phyloP scores from a whole-genome alignment of 2,113 vertebrate genomes.

The Urocolius indicus region DNA sequence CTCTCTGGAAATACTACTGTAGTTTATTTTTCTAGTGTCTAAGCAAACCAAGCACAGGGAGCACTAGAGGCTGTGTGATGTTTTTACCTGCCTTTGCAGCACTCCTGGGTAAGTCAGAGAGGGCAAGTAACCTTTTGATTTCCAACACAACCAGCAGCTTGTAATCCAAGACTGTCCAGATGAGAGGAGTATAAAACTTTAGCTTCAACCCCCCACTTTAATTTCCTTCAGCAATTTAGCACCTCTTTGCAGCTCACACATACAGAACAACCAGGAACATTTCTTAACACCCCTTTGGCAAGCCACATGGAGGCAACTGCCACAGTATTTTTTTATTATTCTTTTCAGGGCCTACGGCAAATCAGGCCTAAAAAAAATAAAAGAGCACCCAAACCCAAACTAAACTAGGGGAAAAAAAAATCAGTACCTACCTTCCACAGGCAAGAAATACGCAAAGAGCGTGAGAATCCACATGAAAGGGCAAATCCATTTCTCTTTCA shows the following conservation, averaged over 20 bases:
- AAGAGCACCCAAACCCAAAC: conserved; percentile 28
- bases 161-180: conserved; percentile 30
- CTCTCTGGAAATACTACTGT: not conserved
- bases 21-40: not conserved
- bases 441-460: not conserved
- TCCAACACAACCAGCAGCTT: conserved; percentile 53
- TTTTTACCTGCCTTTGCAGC: conserved; percentile 21
- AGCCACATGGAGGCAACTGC: conserved; percentile 67
- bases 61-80: conserved; percentile 12
- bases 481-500: not conserved
- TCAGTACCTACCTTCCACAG: conserved; percentile 19
- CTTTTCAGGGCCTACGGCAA: conserved; percentile 74
- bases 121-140: conserved; percentile 56
- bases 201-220: conserved; percentile 58
- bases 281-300: conserved; percentile 80
- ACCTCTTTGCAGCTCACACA: conserved; percentile 82
- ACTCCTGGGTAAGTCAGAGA: conserved; percentile 36
- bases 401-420: not conserved
- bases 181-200: conserved; percentile 48
- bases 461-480: conserved; percentile 20
- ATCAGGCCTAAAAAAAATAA: conserved; percentile 35
- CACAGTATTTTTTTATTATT: conserved; percentile 68
- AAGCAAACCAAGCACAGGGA: not conserved
- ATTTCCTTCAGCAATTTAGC: conserved; percentile 85
- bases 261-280: conserved; percentile 73